phyloP scores from a whole-genome alignment of 2,888 invertebrate species.

The Pinctada fucata region DNA sequence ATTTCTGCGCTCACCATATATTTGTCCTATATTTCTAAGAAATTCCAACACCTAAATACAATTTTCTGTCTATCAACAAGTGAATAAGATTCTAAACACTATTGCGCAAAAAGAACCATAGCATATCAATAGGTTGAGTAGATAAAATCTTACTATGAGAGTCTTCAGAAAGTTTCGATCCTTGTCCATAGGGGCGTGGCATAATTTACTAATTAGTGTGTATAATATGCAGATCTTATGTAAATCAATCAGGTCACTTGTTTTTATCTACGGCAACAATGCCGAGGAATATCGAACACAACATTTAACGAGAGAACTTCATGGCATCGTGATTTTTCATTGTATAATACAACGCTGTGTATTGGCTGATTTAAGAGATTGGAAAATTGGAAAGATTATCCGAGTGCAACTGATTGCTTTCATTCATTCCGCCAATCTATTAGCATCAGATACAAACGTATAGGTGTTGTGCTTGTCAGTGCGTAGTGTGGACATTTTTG shows the following conservation, averaged over 20 bases:
- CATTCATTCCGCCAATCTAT: constrained; percentile 1
- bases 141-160: too few species aligned
- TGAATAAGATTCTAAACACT: too few species aligned
- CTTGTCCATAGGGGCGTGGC: not conserved
- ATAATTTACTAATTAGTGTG: not conserved
- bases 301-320: not conserved
- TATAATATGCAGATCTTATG: not conserved
- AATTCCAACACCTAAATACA: too few species aligned
- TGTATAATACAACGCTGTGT: not conserved
- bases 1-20: too few species aligned
- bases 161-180: not conserved
- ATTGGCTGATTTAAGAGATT: constrained; percentile 4
- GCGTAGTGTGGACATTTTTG: not conserved
- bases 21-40: too few species aligned
- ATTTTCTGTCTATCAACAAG: too few species aligned
- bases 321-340: constrained; percentile 4
- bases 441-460: not conserved
- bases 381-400: not conserved
- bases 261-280: not conserved
- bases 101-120: too few species aligned
- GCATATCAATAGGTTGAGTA: too few species aligned
- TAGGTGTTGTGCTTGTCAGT: constrained; percentile 1
- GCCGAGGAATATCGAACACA: constrained; percentile 1
- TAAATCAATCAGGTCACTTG: not conserved
- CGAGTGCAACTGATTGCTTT: not conserved